Evolutionary conservation across 2,113 vertebrate genomes (phyloP), one percentile per base, ranked within the genome.

Genomic region (Piprites chloris): DNA sequence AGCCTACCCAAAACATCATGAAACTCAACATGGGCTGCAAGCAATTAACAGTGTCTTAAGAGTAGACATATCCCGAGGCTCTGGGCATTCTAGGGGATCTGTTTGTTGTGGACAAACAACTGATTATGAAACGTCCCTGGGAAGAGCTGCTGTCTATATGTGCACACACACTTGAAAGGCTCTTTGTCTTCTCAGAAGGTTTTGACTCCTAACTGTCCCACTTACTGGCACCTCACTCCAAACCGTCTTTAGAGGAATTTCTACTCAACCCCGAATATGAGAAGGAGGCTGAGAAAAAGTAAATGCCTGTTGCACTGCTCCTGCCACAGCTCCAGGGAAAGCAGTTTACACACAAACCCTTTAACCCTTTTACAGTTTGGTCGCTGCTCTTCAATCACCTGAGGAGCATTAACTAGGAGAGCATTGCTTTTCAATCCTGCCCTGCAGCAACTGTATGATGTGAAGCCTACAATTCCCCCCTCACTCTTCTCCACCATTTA

Each of bases 41-140:
- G 39, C 56, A 95, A 90, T 95, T 92, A 92, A 52, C 3, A 44
- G 21, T 5, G 27, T 89, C 77, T 87, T 94, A 62, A 81, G 52
- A 91, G 73, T 1, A 92, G 68, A 93, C 69, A 14, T 23, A 87
- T 23, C 94, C 94, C 12, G 47, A 94, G 85, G 95, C 75, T 93
- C 26, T 74, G 37, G 44, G 46, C 59, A 55, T 91, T 77, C 69
- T 59, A 35, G 30, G 35, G 33, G 24, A 77, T 83, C 67, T 69
- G 12, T 77, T 77, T 95, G 53, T 62, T 94, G 85, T 67, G 77
- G 68, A 91, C 50, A 86, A 94, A 65, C 35, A 79, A 81, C 32
- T 30, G 59, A 77, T 93, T 80, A 90, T 3, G 7, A 96, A 93
- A 93, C 0, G 1, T 41, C 42, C 35, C 55, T 44, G 65, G 24